These are phyloP conservation scores for Apis laboriosa DNA, from an alignment of 1,140 invertebrate species.

Conservation along the genomic window DNA sequence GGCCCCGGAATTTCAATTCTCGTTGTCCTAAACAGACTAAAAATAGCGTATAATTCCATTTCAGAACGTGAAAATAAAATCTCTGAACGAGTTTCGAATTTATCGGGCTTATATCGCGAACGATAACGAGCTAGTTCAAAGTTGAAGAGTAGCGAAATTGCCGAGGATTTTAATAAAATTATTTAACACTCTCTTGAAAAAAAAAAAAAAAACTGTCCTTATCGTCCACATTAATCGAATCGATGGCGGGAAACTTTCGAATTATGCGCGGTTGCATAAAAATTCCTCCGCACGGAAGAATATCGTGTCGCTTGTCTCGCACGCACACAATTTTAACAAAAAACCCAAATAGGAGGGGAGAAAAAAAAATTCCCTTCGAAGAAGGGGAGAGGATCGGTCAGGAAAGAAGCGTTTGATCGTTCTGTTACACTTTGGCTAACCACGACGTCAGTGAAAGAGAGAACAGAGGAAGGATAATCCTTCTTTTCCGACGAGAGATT, in stretches of 20 bases:
- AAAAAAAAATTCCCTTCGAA: slow-evolving; percentile 44
- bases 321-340: background rate
- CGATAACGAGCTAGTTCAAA: slow-evolving; percentile 20
- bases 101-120: background rate
- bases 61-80: background rate
- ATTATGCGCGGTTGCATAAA: background rate
- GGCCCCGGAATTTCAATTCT: background rate
- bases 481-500: slow-evolving; percentile 23
- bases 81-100: slow-evolving; percentile 14
- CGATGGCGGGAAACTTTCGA: slow-evolving; percentile 34
- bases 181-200: slow-evolving; percentile 1
- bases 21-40: background rate
- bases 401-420: slow-evolving; percentile 36
- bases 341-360: background rate
- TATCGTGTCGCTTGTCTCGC: background rate
- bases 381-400: slow-evolving; percentile 1
- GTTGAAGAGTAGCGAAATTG: background rate
- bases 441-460: slow-evolving; percentile 29
- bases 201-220: slow-evolving; percentile 1
- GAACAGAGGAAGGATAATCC: slow-evolving; percentile 54
- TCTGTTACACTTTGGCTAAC: slow-evolving; percentile 56
- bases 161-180: slow-evolving; percentile 43
- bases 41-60: background rate
- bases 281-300: background rate
- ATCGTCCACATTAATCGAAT: slow-evolving; percentile 19